A percentile compares a stretch with the other conserved stretches of the same genome.
Evolutionary conservation across 2,888 invertebrate species (phyloP).

Genomic region (Platerodrilus igneus): DNA sequence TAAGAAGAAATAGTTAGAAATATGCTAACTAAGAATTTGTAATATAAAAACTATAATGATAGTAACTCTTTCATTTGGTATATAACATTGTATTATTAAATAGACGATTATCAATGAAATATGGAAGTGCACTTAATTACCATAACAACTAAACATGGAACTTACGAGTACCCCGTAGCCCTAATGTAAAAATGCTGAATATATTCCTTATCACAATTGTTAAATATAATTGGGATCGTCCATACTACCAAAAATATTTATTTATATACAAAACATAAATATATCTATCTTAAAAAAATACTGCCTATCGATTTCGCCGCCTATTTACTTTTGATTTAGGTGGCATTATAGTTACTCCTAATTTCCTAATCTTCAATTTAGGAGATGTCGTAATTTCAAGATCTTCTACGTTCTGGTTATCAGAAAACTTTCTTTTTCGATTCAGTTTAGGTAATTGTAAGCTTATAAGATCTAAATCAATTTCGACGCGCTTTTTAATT

Average conservation of each 20-base stretch:
- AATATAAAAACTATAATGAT: too few species aligned
- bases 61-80: too few species aligned
- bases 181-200: constrained; percentile 16
- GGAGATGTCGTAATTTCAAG: constrained; percentile 31
- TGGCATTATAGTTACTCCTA: constrained; percentile 21
- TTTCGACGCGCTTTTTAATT: constrained; percentile 1
- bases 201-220: constrained; percentile 17
- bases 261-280: constrained; percentile 10
- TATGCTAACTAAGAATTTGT: too few species aligned
- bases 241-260: constrained; percentile 23
- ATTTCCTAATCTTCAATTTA: constrained; percentile 38
- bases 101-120: too few species aligned
- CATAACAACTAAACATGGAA: constrained; percentile 22
- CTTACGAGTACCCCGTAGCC: constrained; percentile 14
- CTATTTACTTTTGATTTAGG: constrained; percentile 10
- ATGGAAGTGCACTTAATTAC: constrained; percentile 23
- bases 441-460: constrained; percentile 24
- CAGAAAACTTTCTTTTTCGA: constrained; percentile 45
- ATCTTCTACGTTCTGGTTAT: constrained; percentile 29
- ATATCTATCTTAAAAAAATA: constrained; percentile 12
- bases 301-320: constrained; percentile 5
- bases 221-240: constrained; percentile 15
- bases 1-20: too few species aligned
- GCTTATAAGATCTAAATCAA: too few species aligned
- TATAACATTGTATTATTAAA: too few species aligned